phyloP scores from a whole-genome alignment of 1,140 invertebrate genomes.

The Macrostomum lignano region DNA sequence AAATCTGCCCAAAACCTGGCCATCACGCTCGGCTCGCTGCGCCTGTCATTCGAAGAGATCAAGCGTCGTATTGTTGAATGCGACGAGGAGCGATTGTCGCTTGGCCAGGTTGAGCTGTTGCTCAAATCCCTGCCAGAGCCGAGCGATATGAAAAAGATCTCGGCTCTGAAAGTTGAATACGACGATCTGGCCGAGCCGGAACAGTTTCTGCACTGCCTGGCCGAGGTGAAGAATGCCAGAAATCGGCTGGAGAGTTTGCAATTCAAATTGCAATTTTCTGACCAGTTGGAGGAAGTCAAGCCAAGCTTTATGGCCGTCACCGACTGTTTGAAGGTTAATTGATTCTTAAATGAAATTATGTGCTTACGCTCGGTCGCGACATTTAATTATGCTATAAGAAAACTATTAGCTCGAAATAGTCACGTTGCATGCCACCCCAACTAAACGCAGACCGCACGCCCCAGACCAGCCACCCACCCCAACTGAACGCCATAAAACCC shows the following conservation, averaged over 20 bases:
- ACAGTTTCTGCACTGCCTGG: constrained; percentile 33
- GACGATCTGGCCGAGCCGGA: constrained; percentile 65
- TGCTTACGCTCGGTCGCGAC: too few species aligned
- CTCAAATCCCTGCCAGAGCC: constrained; percentile 51
- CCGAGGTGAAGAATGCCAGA: constrained; percentile 46
- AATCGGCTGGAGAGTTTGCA: constrained; percentile 59
- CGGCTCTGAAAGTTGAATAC: constrained; percentile 44
- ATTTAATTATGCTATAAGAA: too few species aligned
- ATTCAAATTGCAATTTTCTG: constrained; percentile 54
- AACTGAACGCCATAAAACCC: too few species aligned
- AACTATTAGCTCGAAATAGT: too few species aligned
- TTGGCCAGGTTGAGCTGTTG: constrained; percentile 49
- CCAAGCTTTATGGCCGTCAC: constrained; percentile 63
- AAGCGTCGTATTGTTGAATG: constrained; percentile 50
- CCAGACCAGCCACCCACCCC: too few species aligned
- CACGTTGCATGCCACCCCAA: too few species aligned
- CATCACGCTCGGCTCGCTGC: constrained; percentile 59
- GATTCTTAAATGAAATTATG: too few species aligned
- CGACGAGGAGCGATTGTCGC: constrained; percentile 49
- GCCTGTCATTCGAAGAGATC: constrained; percentile 56
- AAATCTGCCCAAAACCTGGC: constrained; percentile 65
- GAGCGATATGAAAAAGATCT: constrained; percentile 56
- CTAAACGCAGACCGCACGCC: too few species aligned
- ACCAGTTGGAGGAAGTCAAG: constrained; percentile 20
- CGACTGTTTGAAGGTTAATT: constrained; percentile 77